A percentile compares a stretch with the other conserved stretches of the same genome.
These are phyloP conservation scores for Poeciliopsis gracilis DNA, from an alignment of 2,797 vertebrate genomes.

Conservation along the genomic window DNA sequence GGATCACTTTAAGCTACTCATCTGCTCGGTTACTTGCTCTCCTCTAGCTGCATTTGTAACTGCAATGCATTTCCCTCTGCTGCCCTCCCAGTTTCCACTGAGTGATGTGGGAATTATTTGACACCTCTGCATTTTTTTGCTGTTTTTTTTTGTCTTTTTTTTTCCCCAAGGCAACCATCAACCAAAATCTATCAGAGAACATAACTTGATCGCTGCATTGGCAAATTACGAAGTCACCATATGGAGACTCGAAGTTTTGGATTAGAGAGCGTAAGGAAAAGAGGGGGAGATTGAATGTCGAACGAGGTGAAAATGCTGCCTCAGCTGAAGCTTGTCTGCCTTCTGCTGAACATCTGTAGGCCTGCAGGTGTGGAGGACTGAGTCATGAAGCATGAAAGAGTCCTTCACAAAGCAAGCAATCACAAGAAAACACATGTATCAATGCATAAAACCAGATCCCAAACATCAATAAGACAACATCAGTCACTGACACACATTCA, in stretches of 20 bases:
- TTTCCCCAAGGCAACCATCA: conserved; percentile 42
- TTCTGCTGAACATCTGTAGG: conserved; percentile 63
- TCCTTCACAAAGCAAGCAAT: conserved; percentile 37
- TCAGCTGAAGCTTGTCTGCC: conserved; percentile 72
- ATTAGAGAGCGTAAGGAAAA: conserved; percentile 41
- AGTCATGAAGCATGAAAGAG: conserved; percentile 57
- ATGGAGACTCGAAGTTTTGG: conserved; percentile 47
- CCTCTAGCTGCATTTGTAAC: conserved; percentile 39
- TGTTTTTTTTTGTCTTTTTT: no score
- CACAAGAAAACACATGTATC: conserved; percentile 17
- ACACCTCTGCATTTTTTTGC: conserved; percentile 52
- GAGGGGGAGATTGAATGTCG: conserved; percentile 51
- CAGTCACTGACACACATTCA: not conserved
- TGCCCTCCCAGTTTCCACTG: conserved; percentile 42
- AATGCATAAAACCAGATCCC: conserved; percentile 7
- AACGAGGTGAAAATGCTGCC: conserved; percentile 63
- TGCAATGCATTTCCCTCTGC: conserved; percentile 32
- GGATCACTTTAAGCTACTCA: conserved; percentile 70
- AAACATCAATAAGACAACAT: not conserved
- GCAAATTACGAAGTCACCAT: conserved; percentile 30
- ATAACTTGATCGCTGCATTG: conserved; percentile 37
- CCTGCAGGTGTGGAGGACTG: conserved; percentile 58
- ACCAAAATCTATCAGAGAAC: conserved; percentile 49
- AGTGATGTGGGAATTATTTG: conserved; percentile 55
- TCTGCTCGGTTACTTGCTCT: conserved; percentile 49